phyloP scores from a whole-genome alignment of 2,113 vertebrate species.

The Agapornis roseicollis region DNA sequence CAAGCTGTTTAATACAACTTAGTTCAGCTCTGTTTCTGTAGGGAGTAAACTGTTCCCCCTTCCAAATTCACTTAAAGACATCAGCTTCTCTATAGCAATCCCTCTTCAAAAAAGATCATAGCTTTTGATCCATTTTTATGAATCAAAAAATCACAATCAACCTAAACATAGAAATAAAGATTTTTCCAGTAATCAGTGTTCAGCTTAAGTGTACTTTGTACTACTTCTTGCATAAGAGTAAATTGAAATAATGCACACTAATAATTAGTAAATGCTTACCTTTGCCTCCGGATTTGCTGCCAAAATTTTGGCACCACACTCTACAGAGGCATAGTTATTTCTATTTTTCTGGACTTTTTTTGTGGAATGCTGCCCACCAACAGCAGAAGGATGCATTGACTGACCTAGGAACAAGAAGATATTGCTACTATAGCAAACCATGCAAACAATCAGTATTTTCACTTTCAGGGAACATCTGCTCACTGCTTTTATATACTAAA shows the following conservation, averaged over 20 bases:
- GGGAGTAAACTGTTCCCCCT: neutral
- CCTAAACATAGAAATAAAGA: neutral
- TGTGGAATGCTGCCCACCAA: conserved; percentile 82
- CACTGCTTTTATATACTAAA: neutral
- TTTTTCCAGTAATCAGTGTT: neutral
- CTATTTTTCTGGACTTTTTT: conserved; percentile 98
- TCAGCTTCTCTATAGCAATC: neutral
- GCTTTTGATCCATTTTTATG: neutral
- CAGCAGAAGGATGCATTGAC: conserved; percentile 87
- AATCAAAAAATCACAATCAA: neutral
- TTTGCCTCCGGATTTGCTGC: conserved; percentile 96
- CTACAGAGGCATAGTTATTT: conserved; percentile 98
- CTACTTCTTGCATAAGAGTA: neutral
- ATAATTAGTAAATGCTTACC: conserved; percentile 73
- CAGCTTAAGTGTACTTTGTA: neutral
- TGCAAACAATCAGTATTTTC: neutral
- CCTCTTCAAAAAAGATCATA: neutral
- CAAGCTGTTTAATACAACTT: neutral
- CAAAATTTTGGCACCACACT: conserved; percentile 97
- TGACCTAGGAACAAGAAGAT: conserved; percentile 83
- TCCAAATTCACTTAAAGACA: neutral
- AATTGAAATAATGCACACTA: neutral
- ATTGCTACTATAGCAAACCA: neutral
- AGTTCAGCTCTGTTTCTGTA: neutral
- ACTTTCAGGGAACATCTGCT: neutral